These are phyloP conservation scores for Chloromyia formosa DNA, from an alignment of 2,888 invertebrate species.

Conservation along the genomic window DNA sequence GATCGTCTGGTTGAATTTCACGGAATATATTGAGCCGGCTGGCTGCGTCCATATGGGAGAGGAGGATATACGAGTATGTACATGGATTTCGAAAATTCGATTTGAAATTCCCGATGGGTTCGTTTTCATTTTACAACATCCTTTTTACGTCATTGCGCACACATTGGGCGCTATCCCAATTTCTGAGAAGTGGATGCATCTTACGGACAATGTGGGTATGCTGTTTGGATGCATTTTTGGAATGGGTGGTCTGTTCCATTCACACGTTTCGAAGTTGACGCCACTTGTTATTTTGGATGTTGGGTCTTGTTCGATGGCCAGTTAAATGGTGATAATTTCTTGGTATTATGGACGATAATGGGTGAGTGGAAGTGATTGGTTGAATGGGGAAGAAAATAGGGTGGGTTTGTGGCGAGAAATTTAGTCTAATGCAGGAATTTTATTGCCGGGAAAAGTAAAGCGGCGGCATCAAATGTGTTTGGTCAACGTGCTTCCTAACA, in stretches of 20 bases:
- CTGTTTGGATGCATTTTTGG: neutral
- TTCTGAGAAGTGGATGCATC: neutral
- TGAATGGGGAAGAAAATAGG: too few relatives aligned
- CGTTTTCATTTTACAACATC: neutral
- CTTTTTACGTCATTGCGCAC: neutral
- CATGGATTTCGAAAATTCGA: neutral
- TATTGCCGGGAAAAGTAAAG: too few relatives aligned
- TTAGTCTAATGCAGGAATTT: too few relatives aligned
- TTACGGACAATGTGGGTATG: neutral
- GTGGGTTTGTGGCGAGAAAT: too few relatives aligned
- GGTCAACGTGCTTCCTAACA: too few relatives aligned
- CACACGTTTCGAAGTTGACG: neutral
- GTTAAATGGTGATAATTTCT: constrained; percentile 10
- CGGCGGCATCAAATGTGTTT: too few relatives aligned
- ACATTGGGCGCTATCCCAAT: neutral
- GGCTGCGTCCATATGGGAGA: neutral
- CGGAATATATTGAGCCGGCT: too few relatives aligned
- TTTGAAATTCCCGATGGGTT: constrained; percentile 7
- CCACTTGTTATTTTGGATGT: neutral
- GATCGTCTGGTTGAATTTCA: too few relatives aligned
- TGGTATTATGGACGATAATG: neutral
- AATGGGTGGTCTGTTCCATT: neutral
- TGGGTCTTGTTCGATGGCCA: neutral
- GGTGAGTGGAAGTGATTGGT: too few relatives aligned
- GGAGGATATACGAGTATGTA: neutral